phyloP scores from a whole-genome alignment of 2,797 vertebrate species.

The Synanceia verrucosa region DNA sequence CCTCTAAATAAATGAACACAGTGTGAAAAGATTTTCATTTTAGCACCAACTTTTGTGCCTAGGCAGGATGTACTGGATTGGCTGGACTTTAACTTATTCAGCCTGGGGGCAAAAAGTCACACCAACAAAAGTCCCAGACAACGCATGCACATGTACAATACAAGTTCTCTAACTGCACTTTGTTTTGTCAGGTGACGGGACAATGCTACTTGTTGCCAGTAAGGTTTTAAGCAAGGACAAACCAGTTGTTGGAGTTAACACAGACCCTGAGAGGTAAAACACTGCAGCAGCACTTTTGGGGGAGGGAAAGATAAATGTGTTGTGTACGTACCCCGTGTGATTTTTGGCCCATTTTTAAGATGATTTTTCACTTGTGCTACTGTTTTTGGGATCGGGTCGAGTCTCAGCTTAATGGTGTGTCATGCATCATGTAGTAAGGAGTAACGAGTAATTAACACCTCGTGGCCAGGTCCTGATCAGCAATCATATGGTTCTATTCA shows the following conservation, averaged over 20 bases:
- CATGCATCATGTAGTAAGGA: too few species aligned
- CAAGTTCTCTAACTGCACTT: conserved; percentile 55
- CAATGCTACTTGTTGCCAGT: conserved; percentile 97
- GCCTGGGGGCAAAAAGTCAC: conserved; percentile 17
- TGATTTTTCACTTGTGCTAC: too few species aligned
- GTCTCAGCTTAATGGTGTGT: too few species aligned
- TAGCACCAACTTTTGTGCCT: conserved; percentile 4
- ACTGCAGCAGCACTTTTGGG: not conserved
- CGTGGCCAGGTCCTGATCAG: too few species aligned
- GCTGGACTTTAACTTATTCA: conserved; percentile 12
- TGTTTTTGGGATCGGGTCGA: too few species aligned
- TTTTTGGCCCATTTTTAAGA: too few species aligned
- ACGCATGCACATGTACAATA: conserved; percentile 35
- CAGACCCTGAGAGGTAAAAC: conserved; percentile 95
- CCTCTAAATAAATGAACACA: not conserved
- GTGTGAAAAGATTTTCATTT: conserved; percentile 8
- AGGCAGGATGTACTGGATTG: not conserved
- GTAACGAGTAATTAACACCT: too few species aligned
- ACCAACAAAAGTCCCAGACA: conserved; percentile 38
- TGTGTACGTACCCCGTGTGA: too few species aligned
- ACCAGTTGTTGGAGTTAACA: conserved; percentile 96
- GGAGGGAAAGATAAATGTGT: not conserved
- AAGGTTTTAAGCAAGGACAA: conserved; percentile 95
- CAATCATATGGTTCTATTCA: too few species aligned
- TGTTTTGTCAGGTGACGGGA: conserved; percentile 91